A percentile compares a stretch with the other conserved stretches of the same genome.
These are phyloP conservation scores for Channallabes apus DNA, from an alignment of 2,797 vertebrate genomes.

Conservation along the genomic window DNA sequence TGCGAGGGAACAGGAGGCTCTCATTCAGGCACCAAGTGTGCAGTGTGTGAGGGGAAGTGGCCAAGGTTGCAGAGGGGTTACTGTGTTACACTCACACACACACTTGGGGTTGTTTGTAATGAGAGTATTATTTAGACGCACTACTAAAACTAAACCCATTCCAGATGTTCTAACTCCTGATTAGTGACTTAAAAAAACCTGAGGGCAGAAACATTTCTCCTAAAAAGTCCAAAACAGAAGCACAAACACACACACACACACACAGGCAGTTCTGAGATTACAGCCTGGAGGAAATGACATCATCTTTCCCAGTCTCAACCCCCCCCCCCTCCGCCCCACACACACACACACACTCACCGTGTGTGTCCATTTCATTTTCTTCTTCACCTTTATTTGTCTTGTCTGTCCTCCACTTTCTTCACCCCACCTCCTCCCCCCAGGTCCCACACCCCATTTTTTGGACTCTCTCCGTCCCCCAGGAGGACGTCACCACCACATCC, in stretches of 20 bases:
- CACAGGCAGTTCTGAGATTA: conserved; percentile 12
- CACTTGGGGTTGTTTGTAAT: conserved; percentile 1
- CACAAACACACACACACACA: not conserved
- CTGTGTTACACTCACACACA: not conserved
- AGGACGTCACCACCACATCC: too few species aligned
- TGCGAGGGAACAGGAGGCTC: not conserved
- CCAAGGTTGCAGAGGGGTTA: not conserved
- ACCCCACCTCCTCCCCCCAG: too few species aligned
- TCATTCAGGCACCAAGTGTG: not conserved
- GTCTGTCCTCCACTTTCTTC: too few species aligned
- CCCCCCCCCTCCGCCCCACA: not conserved
- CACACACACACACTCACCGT: not conserved
- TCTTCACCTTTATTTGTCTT: not conserved
- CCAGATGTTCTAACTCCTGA: conserved; percentile 1
- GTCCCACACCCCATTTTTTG: not conserved
- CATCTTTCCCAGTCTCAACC: not conserved
- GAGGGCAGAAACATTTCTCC: not conserved
- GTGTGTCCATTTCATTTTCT: not conserved
- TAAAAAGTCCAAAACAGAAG: not conserved
- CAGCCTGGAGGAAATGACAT: conserved; percentile 38
- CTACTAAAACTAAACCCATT: not conserved
- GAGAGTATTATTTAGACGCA: not conserved
- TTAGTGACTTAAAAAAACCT: not conserved
- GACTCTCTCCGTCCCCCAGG: too few species aligned
- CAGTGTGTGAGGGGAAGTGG: not conserved